These are phyloP conservation scores for Coelinius sp. DNA, from an alignment of 2,888 invertebrate genomes.

Conservation along the genomic window DNA sequence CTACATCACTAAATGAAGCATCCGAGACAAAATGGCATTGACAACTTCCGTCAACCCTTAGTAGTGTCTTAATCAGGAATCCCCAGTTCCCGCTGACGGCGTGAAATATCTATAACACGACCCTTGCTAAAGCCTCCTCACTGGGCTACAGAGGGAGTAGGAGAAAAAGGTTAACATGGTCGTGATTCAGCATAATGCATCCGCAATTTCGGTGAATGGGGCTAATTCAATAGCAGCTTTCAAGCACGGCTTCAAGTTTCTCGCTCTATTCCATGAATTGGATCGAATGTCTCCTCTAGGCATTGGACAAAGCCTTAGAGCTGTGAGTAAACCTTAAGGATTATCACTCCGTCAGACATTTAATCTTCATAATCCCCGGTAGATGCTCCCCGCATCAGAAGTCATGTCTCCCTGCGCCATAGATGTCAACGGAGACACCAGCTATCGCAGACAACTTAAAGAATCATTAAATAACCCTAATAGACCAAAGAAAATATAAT, in stretches of 20 bases:
- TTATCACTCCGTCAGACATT: neutral
- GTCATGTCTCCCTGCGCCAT: neutral
- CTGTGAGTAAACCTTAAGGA: neutral
- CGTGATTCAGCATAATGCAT: constrained; percentile 62
- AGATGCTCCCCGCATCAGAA: neutral
- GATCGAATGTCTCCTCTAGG: neutral
- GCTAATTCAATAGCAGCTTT: constrained; percentile 60
- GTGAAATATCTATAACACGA: neutral
- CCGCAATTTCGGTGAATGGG: constrained; percentile 61
- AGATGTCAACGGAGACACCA: neutral
- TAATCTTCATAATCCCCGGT: neutral
- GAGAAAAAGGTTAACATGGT: constrained; percentile 50
- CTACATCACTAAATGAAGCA: neutral
- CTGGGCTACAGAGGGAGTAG: constrained; percentile 30
- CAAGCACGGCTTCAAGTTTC: constrained; percentile 48
- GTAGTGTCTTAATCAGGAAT: constrained; percentile 6
- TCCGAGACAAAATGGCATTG: constrained; percentile 23
- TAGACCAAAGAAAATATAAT: neutral
- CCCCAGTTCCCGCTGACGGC: constrained; percentile 31
- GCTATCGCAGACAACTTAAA: neutral
- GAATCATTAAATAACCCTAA: neutral
- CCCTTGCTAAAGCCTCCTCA: neutral
- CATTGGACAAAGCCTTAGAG: neutral
- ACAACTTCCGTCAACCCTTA: neutral
- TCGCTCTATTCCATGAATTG: neutral